Conservation (phyloP, 2,113 vertebrate genomes). For the Gallinago media region DNA sequence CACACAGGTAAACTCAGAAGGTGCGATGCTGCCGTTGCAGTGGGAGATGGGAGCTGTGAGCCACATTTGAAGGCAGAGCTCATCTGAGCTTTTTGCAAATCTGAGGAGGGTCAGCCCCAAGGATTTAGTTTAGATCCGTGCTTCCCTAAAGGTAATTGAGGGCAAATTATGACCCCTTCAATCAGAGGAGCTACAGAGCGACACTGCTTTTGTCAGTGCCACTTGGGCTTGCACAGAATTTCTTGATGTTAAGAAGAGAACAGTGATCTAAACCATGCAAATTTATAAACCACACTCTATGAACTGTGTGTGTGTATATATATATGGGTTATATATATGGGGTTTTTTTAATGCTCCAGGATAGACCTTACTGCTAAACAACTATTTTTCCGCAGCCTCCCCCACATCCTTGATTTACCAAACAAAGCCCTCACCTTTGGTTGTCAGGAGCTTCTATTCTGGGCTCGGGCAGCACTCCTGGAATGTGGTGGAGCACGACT, state of each 20-base stretch:
- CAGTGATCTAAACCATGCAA: not conserved
- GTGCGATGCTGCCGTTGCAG: not conserved
- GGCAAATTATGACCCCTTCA: not conserved
- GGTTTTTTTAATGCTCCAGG: not conserved
- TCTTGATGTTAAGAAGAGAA: not conserved
- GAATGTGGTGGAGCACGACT: conserved; percentile 27
- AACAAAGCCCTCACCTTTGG: not conserved
- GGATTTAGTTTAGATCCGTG: not conserved
- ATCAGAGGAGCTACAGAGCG: not conserved
- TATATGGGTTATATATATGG: no score
- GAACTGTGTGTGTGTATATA: not conserved
- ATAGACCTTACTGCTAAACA: not conserved
- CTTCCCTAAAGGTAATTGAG: not conserved
- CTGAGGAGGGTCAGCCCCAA: not conserved
- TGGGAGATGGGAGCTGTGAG: not conserved
- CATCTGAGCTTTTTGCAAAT: not conserved
- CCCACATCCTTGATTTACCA: not conserved
- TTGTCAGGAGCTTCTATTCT: not conserved
- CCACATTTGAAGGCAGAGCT: not conserved
- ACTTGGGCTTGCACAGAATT: not conserved
- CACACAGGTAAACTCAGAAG: not conserved
- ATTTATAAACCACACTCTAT: not conserved
- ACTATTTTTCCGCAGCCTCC: not conserved
- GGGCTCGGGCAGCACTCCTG: not conserved
- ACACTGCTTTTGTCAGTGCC: not conserved